Evolutionary conservation across 2,113 vertebrate genomes (phyloP).

Genomic region (Perccottus glenii): DNA sequence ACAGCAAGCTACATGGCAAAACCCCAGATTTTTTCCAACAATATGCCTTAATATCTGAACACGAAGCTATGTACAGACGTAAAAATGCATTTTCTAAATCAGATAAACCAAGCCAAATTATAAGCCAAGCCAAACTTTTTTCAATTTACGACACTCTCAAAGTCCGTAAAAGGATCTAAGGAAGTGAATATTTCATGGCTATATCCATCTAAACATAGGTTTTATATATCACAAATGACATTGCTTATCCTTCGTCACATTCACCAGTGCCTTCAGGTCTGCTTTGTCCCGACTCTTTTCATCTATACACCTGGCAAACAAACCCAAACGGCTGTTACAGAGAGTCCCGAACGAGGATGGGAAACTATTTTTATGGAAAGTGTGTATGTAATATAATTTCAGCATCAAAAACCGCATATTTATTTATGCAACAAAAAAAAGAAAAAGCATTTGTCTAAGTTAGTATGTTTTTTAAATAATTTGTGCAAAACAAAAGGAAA

Average conservation of each 20-base stretch:
- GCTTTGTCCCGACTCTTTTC: constrained; percentile 1
- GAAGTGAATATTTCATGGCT: too few relatives aligned
- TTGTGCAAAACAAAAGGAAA: constrained; percentile 49
- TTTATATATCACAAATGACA: too few relatives aligned
- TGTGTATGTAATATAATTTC: constrained; percentile 79
- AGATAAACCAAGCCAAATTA: too few relatives aligned
- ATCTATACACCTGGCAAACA: neutral
- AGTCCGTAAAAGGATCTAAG: too few relatives aligned
- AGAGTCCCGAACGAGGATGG: constrained; percentile 37
- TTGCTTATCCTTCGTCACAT: too few relatives aligned
- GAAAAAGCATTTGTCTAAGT: constrained; percentile 38
- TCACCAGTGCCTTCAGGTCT: constrained; percentile 2
- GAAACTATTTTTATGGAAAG: constrained; percentile 73
- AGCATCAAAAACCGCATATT: constrained; percentile 81
- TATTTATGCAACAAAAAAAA: constrained; percentile 79
- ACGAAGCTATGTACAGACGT: too few relatives aligned
- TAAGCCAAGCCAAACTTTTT: too few relatives aligned
- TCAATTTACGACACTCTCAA: too few relatives aligned
- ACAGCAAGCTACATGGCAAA: neutral
- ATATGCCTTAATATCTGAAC: neutral
- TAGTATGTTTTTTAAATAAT: constrained; percentile 69
- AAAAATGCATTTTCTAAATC: too few relatives aligned
- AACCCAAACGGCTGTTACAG: constrained; percentile 25
- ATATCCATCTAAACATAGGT: too few relatives aligned
- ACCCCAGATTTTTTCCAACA: neutral